Evolutionary conservation across 2,888 invertebrate genomes (phyloP), one percentile per base, ranked within the genome.

Genomic region (Meandrusa payeni): DNA sequence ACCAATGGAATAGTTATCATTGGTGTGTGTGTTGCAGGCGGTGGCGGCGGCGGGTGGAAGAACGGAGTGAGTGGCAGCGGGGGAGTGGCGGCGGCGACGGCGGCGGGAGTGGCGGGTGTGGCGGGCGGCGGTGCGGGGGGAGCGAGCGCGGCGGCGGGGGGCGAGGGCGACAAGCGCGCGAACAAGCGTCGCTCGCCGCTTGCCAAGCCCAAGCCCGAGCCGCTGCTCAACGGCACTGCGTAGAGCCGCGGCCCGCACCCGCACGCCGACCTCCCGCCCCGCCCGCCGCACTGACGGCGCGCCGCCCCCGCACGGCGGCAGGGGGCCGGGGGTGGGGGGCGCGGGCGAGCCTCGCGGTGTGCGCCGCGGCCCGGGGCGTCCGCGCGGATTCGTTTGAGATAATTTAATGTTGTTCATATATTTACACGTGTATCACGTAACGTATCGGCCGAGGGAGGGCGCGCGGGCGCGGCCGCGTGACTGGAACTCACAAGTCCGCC

Each of bases 191-290:
- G 79, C 60, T 70, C 72, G 50, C 64, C 65, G 52, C 87, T 85
- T 64, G 77, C 79, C 66, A 90, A 90, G 79, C 81, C 89, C 57
- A 90, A 91, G 70, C 50, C 61, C 56, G 91, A 91, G 78, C 82
- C 91, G 69, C 86, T 92, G 76, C 89, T 92, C 57, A 92, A 92
- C 78, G 92, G 92, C 82, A 90, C 92, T 56, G 87, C 89, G 75
- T 90, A 88, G 73, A 44, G 47, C 22, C 11, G 12, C 26, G 44
- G 23, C 20, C 26, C 22, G 26, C 36, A 34, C 40, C 23, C 17
- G 28, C 33, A 17, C 26, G 17, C 23, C 24, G n/a, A n/a, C n/a
- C n/a, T n/a, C 41, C 38, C 43, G 28, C 28, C 22, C 22, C 11
- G 12, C 27, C 46, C 22, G 15, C 29, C 22, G 26, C 36, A 33